Evolutionary conservation across 2,113 vertebrate genomes (phyloP).

Genomic region (Brachyistius frenatus): DNA sequence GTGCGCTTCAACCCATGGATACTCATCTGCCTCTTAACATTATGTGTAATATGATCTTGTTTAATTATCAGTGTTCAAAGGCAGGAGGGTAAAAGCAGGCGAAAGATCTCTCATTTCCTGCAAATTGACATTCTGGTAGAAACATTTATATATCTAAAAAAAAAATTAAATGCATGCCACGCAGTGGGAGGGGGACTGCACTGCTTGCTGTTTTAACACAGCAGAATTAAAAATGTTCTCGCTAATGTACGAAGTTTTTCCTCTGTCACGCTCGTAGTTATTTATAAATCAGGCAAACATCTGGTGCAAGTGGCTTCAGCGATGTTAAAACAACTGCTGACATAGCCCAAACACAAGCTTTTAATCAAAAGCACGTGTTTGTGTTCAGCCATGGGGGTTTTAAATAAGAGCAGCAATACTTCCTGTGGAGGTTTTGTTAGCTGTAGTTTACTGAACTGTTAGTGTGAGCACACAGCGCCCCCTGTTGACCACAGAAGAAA

Average conservation of each 20-base stretch:
- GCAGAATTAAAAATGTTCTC: not conserved
- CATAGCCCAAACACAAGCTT: too few relatives aligned
- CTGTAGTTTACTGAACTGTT: not conserved
- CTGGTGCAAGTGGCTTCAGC: too few relatives aligned
- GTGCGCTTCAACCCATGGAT: conserved; percentile 1
- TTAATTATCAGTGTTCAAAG: not conserved
- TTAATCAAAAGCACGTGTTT: too few relatives aligned
- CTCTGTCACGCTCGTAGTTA: not conserved
- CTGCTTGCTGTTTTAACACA: not conserved
- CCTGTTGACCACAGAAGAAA: conserved; percentile 46
- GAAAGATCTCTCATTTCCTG: not conserved
- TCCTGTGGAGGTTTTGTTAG: not conserved
- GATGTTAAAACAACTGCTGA: not conserved
- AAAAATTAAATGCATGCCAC: not conserved
- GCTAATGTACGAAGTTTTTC: not conserved
- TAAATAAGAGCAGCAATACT: conserved; percentile 4
- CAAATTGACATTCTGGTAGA: not conserved
- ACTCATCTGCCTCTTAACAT: not conserved
- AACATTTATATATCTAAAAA: not conserved
- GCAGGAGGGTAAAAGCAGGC: not conserved
- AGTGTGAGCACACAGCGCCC: conserved; percentile 40
- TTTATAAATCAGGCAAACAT: not conserved
- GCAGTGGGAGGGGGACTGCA: too few relatives aligned
- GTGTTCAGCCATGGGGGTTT: too few relatives aligned
- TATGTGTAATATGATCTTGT: not conserved